These are phyloP conservation scores for Petrosia ficiformis DNA, from an alignment of 37 sponge, comb jelly and placozoan genomes.

Conservation along the genomic window DNA sequence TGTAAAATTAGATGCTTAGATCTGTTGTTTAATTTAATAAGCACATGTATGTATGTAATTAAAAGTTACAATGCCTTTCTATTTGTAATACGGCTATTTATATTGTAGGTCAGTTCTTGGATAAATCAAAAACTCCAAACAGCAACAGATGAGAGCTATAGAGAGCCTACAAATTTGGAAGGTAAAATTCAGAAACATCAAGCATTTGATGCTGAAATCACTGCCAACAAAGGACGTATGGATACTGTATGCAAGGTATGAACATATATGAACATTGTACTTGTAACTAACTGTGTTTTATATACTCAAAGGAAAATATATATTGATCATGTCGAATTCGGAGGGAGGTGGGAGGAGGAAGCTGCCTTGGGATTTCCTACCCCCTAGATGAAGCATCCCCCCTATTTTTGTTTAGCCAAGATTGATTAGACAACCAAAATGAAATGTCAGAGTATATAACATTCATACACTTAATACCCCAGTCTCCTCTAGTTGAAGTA, in stretches of 20 bases:
- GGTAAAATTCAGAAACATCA: conserved; percentile 92
- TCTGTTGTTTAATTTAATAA: too few species aligned
- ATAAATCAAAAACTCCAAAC: conserved; percentile 83
- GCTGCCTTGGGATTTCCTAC: too few species aligned
- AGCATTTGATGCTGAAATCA: conserved; percentile 88
- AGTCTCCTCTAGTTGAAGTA: too few species aligned
- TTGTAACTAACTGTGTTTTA: background rate
- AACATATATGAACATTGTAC: background rate
- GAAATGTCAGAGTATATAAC: too few species aligned
- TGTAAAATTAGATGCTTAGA: too few species aligned
- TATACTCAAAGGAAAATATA: too few species aligned
- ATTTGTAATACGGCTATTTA: background rate
- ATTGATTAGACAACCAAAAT: too few species aligned
- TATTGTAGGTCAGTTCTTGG: conserved; percentile 59
- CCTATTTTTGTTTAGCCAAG: too few species aligned
- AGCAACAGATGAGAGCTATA: conserved; percentile 81
- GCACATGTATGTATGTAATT: too few species aligned
- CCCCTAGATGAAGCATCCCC: too few species aligned
- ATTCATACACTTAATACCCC: too few species aligned
- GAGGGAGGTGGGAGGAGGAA: background rate
- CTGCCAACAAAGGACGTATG: conserved; percentile 80
- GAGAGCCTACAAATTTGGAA: conserved; percentile 84
- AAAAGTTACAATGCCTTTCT: background rate
- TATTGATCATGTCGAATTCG: too few species aligned
- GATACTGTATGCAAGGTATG: conserved; percentile 66